A percentile compares a stretch with the other conserved stretches of the same genome.
Conservation (phyloP, 2,888 invertebrate species). For the Apoderus coryli region DNA sequence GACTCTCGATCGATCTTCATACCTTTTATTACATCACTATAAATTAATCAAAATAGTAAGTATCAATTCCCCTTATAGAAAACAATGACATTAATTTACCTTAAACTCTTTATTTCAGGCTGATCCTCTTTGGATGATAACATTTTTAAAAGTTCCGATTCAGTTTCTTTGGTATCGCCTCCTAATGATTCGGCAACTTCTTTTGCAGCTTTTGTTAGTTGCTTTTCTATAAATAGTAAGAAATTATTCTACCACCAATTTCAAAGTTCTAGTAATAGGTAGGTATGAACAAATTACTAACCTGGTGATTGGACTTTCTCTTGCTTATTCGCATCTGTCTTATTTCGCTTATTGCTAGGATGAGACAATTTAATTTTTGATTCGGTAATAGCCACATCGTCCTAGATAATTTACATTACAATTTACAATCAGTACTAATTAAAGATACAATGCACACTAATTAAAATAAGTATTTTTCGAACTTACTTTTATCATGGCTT, state of each 20-base stretch:
- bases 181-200: constrained; percentile 56
- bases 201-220: constrained; percentile 48
- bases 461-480: too few relatives aligned
- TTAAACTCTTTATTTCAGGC: constrained; percentile 17
- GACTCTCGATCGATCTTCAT: constrained; percentile 60
- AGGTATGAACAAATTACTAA: too few relatives aligned
- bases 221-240: constrained; percentile 20
- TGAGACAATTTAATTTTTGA: constrained; percentile 23
- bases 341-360: constrained; percentile 21
- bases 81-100: too few relatives aligned
- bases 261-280: too few relatives aligned
- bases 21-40: constrained; percentile 55
- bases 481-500: not conserved
- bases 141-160: constrained; percentile 57
- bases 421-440: constrained; percentile 1
- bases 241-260: too few relatives aligned
- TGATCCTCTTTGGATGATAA: constrained; percentile 32
- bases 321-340: constrained; percentile 12
- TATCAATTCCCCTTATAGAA: too few relatives aligned
- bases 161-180: constrained; percentile 52
- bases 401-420: not conserved
- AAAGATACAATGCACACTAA: too few relatives aligned
- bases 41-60: constrained; percentile 16
- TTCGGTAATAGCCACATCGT: not conserved
- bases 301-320: constrained; percentile 14